Evolutionary conservation across 2,797 vertebrate genomes (phyloP).

Genomic region (Tachyglossus aculeatus): DNA sequence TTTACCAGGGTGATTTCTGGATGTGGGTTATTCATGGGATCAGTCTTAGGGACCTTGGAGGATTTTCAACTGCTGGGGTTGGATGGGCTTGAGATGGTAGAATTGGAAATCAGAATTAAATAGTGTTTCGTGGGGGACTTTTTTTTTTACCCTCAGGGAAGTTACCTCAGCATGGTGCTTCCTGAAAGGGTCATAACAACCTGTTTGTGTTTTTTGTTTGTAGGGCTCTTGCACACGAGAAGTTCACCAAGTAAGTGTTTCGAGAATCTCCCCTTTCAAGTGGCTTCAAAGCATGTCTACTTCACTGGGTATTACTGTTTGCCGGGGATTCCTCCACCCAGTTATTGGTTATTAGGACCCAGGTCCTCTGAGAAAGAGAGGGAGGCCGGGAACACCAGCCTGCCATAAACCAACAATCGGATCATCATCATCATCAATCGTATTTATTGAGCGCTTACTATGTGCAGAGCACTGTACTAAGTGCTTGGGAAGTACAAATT

Average conservation of each 20-base stretch:
- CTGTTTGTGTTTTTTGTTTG: slow-evolving; percentile 49
- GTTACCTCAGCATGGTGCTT: fast-evolving
- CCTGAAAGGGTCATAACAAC: neutral
- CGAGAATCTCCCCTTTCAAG: neutral
- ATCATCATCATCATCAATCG: too few relatives aligned
- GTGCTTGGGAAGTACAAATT: too few relatives aligned
- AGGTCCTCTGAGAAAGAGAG: too few relatives aligned
- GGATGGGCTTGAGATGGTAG: too few relatives aligned
- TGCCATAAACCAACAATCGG: too few relatives aligned
- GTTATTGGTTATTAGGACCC: neutral
- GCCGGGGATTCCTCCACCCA: fast-evolving
- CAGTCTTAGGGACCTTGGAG: neutral
- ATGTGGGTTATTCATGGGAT: neutral
- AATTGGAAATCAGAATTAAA: too few relatives aligned
- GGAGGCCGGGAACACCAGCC: too few relatives aligned
- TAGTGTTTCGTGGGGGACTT: too few relatives aligned
- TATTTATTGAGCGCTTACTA: too few relatives aligned
- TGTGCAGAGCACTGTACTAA: too few relatives aligned
- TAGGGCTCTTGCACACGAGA: slow-evolving; percentile 96
- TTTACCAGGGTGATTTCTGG: neutral
- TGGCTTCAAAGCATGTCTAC: fast-evolving
- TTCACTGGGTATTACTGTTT: neutral
- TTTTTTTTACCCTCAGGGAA: too few relatives aligned
- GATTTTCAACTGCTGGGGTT: too few relatives aligned
- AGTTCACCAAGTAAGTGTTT: slow-evolving; percentile 97